Evolutionary conservation across 2,113 vertebrate genomes (phyloP).

Genomic region (Pedionomus torquatus): DNA sequence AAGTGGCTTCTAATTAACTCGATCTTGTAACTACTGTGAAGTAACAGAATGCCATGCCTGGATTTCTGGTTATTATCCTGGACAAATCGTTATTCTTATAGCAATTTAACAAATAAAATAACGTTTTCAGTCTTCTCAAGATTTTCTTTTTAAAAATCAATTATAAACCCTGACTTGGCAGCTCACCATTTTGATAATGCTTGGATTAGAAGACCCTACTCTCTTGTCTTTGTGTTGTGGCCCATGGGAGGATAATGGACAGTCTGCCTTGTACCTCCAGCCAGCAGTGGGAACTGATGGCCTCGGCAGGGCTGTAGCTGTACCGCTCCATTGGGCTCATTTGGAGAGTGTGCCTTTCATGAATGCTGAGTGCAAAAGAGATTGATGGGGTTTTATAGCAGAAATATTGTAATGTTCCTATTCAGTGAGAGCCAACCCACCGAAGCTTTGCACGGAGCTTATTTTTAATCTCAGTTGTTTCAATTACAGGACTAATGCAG

Average conservation of each 20-base stretch:
- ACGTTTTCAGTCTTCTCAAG: neutral
- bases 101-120: neutral
- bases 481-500: neutral
- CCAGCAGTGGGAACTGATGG: neutral
- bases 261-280: neutral
- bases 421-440: slow-evolving; percentile 6
- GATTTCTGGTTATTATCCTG: neutral
- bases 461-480: slow-evolving; percentile 24
- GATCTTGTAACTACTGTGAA: neutral
- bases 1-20: slow-evolving; percentile 1
- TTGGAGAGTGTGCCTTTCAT: neutral
- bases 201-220: neutral
- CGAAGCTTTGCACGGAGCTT: neutral
- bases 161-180: neutral
- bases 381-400: slow-evolving; percentile 32
- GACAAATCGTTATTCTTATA: neutral
- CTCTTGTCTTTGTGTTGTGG: neutral
- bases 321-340: neutral
- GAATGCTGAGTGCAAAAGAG: neutral
- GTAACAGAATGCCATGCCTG: neutral
- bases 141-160: neutral
- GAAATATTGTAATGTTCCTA: slow-evolving; percentile 7
- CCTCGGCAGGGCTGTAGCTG: neutral
- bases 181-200: neutral
- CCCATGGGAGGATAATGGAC: neutral